Conservation (phyloP, 2,888 invertebrate species). For the Trissoscelio sp. region DNA sequence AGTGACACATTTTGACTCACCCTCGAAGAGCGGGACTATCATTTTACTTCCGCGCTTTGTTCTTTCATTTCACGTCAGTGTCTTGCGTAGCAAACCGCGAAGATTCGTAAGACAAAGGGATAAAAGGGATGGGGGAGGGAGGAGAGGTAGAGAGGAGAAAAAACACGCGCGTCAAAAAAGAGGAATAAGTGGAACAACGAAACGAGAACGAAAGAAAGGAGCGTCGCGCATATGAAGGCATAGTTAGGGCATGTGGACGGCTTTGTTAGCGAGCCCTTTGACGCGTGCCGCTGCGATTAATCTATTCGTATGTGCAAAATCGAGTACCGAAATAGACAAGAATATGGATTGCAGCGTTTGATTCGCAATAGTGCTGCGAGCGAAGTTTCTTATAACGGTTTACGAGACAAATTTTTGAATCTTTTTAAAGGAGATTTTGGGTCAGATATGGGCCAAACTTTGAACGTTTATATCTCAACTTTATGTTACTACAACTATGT, state of each 20-base stretch:
- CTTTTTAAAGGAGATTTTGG: too few relatives aligned
- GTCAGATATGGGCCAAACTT: too few relatives aligned
- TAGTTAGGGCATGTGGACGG: constrained; percentile 57
- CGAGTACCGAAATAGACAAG: constrained; percentile 67
- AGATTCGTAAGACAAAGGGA: constrained; percentile 61
- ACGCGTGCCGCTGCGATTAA: constrained; percentile 73
- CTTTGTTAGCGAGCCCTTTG: constrained; percentile 73
- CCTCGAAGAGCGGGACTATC: constrained; percentile 40
- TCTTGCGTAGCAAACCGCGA: constrained; percentile 57
- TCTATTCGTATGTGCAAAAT: constrained; percentile 73
- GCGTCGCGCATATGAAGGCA: constrained; percentile 58
- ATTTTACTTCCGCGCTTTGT: constrained; percentile 61
- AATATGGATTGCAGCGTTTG: constrained; percentile 58
- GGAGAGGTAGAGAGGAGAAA: neutral
- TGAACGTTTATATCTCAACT: too few relatives aligned
- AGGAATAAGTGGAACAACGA: constrained; percentile 60
- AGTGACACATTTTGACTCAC: constrained; percentile 60
- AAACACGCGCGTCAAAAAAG: constrained; percentile 41
- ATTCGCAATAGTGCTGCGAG: constrained; percentile 57
- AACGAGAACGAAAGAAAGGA: constrained; percentile 46
- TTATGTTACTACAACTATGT: too few relatives aligned
- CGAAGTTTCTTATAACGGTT: constrained; percentile 34
- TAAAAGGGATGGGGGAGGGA: constrained; percentile 3
- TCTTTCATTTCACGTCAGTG: constrained; percentile 64
- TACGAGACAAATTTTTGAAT: constrained; percentile 38